Percentiles rank a stretch among this genome's conserved stretches.
These are phyloP conservation scores for Phalanger gymnotis DNA, from an alignment of 2,797 vertebrate genomes.

Conservation along the genomic window DNA sequence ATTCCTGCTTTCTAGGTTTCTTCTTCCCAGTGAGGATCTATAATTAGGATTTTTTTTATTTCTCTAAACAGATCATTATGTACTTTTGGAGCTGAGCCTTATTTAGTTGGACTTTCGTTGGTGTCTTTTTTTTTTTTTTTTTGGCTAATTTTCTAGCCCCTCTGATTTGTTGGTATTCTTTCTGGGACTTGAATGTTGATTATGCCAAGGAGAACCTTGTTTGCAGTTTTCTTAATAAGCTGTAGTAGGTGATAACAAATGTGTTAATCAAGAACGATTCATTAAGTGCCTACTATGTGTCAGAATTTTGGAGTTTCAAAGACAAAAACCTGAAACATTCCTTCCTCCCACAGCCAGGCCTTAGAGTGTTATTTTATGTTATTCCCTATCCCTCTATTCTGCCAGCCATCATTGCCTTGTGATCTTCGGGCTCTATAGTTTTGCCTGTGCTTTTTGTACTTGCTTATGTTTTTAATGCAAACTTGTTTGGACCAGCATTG, in stretches of 20 bases:
- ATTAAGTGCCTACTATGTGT: neutral
- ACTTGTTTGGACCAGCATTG: neutral
- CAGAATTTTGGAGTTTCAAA: neutral
- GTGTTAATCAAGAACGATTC: neutral
- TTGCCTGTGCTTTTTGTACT: neutral
- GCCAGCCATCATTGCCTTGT: neutral
- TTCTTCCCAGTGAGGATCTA: conserved; percentile 22
- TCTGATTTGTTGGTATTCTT: conserved; percentile 5
- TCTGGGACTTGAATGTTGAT: neutral
- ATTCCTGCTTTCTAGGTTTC: conserved; percentile 38
- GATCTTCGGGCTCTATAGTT: neutral
- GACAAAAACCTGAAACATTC: neutral
- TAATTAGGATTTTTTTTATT: conserved; percentile 13
- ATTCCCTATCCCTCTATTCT: neutral
- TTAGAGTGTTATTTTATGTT: neutral
- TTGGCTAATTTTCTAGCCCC: conserved; percentile 22
- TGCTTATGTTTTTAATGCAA: neutral
- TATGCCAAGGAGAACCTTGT: neutral
- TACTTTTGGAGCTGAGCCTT: conserved; percentile 19
- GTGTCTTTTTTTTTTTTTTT: neutral
- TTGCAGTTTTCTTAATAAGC: neutral
- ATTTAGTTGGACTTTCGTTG: neutral
- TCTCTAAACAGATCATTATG: neutral
- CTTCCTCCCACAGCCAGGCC: neutral
- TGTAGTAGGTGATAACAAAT: neutral